Conservation (phyloP, 2,888 invertebrate species). For the Euproctis similis region DNA sequence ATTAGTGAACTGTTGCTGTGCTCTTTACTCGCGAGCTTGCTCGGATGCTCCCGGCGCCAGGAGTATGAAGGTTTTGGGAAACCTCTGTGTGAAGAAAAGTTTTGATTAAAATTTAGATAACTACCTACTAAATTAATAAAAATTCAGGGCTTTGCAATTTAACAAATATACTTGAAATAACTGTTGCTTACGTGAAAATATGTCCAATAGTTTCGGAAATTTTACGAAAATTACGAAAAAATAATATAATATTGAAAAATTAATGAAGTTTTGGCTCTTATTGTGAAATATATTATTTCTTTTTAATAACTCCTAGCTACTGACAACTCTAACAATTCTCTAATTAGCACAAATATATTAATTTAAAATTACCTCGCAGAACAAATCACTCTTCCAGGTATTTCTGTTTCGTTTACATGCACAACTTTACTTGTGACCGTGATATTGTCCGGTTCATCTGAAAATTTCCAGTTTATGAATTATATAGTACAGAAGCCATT, state of each 20-base stretch:
- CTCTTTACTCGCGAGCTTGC: constrained; percentile 36
- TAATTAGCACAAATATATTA: too few species aligned
- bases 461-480: not conserved
- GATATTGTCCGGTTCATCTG: constrained; percentile 86
- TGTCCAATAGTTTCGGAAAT: too few species aligned
- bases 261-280: too few species aligned
- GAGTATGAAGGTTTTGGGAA: constrained; percentile 82
- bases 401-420: constrained; percentile 60
- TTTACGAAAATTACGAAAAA: too few species aligned
- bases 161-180: not conserved
- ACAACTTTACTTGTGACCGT: constrained; percentile 77
- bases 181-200: not conserved
- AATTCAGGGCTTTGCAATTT: too few species aligned
- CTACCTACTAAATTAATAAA: too few species aligned
- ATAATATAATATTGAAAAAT: too few species aligned
- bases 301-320: too few species aligned
- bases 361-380: constrained; percentile 53
- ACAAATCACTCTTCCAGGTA: constrained; percentile 62
- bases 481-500: too few species aligned
- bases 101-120: too few species aligned
- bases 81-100: constrained; percentile 71
- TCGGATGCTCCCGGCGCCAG: constrained; percentile 79
- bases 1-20: constrained; percentile 45
- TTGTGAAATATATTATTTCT: too few species aligned
- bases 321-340: too few species aligned